phyloP scores from a whole-genome alignment of 2,797 vertebrate species.

The Podarcis lilfordi region DNA sequence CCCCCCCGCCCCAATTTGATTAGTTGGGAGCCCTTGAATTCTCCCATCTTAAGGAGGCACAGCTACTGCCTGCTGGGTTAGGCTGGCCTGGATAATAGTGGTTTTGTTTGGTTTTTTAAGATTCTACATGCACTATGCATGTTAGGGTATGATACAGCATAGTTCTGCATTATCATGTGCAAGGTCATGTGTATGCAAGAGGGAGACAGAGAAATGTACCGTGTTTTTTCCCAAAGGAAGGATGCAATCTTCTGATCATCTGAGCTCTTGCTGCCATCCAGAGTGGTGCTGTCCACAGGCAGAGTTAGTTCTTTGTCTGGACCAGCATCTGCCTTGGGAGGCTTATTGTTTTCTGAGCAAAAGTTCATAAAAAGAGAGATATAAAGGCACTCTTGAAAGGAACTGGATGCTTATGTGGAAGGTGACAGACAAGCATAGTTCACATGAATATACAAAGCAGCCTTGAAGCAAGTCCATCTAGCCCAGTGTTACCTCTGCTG shows the following conservation, averaged over 20 bases:
- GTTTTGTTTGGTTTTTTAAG: neutral
- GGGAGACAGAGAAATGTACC: constrained; percentile 72
- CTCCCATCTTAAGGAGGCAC: neutral
- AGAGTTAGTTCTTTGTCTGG: constrained; percentile 97
- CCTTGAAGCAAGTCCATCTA: neutral
- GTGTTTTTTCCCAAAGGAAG: constrained; percentile 91
- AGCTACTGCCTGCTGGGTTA: neutral
- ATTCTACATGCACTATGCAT: no score
- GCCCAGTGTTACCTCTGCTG: neutral
- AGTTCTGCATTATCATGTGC: neutral
- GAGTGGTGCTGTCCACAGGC: constrained; percentile 91
- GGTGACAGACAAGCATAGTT: neutral
- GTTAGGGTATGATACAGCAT: neutral
- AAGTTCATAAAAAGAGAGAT: neutral
- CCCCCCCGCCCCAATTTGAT: neutral
- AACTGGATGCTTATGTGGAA: neutral
- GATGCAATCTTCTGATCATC: constrained; percentile 94
- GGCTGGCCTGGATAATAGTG: neutral
- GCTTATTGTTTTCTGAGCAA: constrained; percentile 94
- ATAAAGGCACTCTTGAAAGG: neutral
- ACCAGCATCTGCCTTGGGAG: constrained; percentile 92
- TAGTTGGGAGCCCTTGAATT: neutral
- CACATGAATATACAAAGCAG: neutral
- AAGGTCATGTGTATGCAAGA: neutral
- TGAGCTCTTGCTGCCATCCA: constrained; percentile 93